These are phyloP conservation scores for Melitaea athalia DNA, from an alignment of 2,888 invertebrate genomes.

Conservation along the genomic window DNA sequence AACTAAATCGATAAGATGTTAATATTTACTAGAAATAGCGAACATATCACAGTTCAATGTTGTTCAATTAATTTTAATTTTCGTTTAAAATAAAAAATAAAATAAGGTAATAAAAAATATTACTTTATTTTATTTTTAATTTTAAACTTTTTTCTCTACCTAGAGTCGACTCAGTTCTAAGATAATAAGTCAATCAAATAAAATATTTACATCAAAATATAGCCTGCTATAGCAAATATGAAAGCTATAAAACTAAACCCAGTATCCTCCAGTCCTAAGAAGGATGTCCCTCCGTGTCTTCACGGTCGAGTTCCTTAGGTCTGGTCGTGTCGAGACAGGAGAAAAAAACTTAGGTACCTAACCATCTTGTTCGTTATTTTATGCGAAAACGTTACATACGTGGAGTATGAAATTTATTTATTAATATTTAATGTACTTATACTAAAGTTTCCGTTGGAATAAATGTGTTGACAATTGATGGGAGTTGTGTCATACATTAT, in stretches of 20 bases:
- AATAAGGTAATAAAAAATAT: no score
- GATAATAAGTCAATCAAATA: not conserved
- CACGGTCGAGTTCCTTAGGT: slow-evolving; percentile 69
- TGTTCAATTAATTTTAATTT: no score
- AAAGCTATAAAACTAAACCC: slow-evolving; percentile 3
- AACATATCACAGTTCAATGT: no score
- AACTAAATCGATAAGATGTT: no score
- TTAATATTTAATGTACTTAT: slow-evolving; percentile 46
- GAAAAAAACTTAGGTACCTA: slow-evolving; percentile 64
- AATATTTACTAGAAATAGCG: no score
- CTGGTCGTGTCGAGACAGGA: slow-evolving; percentile 71
- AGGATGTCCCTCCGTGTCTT: slow-evolving; percentile 79
- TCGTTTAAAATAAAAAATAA: no score
- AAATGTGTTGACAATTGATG: slow-evolving; percentile 40
- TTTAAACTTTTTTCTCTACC: no score
- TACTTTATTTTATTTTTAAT: no score
- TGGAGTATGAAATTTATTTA: no score
- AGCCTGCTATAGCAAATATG: not conserved
- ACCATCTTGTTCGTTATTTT: slow-evolving; percentile 66
- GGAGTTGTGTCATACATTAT: not conserved
- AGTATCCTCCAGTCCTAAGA: slow-evolving; percentile 46
- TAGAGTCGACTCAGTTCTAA: not conserved
- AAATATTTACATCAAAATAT: not conserved
- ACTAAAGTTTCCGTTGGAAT: slow-evolving; percentile 73
- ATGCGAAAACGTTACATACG: slow-evolving; percentile 68